phyloP scores from a whole-genome alignment of 2,113 vertebrate genomes.

The Marmota flaviventris region DNA sequence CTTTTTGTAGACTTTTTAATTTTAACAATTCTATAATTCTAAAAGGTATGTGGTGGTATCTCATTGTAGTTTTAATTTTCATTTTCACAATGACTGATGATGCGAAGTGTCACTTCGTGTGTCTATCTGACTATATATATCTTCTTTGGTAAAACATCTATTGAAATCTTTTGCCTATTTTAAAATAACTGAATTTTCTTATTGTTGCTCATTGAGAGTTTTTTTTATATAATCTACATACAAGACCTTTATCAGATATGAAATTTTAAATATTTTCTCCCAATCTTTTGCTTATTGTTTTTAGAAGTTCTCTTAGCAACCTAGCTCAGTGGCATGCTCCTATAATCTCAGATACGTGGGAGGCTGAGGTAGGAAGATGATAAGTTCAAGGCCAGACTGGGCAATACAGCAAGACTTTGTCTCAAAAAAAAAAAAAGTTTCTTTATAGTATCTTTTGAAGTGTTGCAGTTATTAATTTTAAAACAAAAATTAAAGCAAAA shows the following conservation, averaged over 20 bases:
- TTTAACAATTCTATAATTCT: background rate
- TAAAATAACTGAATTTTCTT: background rate
- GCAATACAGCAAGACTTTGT: background rate
- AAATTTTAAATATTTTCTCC: conserved; percentile 37
- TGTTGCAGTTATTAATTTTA: background rate
- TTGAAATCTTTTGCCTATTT: background rate
- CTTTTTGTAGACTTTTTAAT: background rate
- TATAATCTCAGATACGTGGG: background rate
- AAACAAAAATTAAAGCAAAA: background rate
- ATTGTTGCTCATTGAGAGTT: background rate
- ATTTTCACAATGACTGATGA: background rate
- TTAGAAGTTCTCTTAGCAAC: background rate
- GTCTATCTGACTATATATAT: background rate
- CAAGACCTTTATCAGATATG: background rate
- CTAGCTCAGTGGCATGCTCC: background rate
- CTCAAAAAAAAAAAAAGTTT: background rate
- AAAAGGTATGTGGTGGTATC: background rate
- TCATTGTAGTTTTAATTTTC: background rate
- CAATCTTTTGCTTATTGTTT: background rate
- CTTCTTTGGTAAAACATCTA: background rate
- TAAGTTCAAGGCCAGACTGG: background rate
- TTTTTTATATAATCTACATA: background rate
- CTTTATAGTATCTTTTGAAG: background rate
- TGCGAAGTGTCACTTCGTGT: background rate
- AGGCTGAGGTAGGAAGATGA: background rate